These are phyloP conservation scores for Mya arenaria DNA, from an alignment of 1,140 invertebrate genomes.

Conservation along the genomic window DNA sequence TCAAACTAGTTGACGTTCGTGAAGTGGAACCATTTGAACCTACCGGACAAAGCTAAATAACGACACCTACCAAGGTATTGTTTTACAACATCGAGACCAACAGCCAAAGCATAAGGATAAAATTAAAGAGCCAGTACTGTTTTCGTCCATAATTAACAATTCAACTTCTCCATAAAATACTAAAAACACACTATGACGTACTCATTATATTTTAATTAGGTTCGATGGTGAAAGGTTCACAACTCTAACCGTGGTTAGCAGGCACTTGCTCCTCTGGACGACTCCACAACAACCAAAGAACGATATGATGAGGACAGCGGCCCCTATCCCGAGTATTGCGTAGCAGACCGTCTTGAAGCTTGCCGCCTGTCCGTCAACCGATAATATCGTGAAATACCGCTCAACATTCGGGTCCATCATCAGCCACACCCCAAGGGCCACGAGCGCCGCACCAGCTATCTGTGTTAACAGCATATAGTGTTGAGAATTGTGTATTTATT, in stretches of 20 bases:
- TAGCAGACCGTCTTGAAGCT: slow-evolving; percentile 40
- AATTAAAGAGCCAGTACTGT: no score
- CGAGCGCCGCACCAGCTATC: not conserved
- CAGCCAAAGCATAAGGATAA: no score
- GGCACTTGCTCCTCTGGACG: slow-evolving; percentile 32
- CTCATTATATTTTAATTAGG: no score
- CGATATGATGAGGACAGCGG: not conserved
- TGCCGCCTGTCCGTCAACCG: not conserved
- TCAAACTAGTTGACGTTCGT: no score
- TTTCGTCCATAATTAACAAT: no score
- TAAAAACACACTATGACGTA: no score
- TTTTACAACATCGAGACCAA: no score
- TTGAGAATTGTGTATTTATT: not conserved
- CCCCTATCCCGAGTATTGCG: slow-evolving; percentile 2
- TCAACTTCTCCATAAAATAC: no score
- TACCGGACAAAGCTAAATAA: no score
- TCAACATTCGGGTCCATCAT: slow-evolving; percentile 46
- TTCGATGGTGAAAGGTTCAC: no score
- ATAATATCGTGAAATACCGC: slow-evolving; percentile 26
- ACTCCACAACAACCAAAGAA: slow-evolving; percentile 39
- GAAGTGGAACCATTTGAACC: no score
- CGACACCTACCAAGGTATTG: no score
- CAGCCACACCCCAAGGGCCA: slow-evolving; percentile 33
- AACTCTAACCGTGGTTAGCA: slow-evolving; percentile 34
- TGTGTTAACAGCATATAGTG: not conserved